These are phyloP conservation scores for Mythimna albipuncta DNA, from an alignment of 2,888 invertebrate species.

Conservation along the genomic window DNA sequence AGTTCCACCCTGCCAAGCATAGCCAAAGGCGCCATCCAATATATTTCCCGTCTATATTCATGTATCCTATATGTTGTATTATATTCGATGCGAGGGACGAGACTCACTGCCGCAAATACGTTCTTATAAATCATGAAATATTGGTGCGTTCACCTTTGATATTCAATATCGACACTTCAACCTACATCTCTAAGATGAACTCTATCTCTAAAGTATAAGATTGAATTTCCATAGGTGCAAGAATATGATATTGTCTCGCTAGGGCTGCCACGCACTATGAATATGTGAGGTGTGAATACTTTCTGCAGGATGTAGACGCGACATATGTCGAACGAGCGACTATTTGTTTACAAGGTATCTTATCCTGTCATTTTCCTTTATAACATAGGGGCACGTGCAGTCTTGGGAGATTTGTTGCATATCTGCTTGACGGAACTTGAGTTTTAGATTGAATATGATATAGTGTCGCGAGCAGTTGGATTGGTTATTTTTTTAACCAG, in stretches of 20 bases:
- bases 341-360: slow-evolving; percentile 51
- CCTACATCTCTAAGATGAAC: neutral
- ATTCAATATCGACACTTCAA: slow-evolving; percentile 51
- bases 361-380: slow-evolving; percentile 44
- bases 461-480: too few species aligned
- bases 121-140: slow-evolving; percentile 65
- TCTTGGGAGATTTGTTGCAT: slow-evolving; percentile 14
- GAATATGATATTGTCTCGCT: neutral
- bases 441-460: neutral
- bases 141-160: slow-evolving; percentile 60
- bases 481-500: too few species aligned
- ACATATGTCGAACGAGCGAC: slow-evolving; percentile 53
- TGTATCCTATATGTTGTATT: slow-evolving; percentile 55
- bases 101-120: slow-evolving; percentile 62
- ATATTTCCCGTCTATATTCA: slow-evolving; percentile 47
- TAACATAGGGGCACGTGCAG: slow-evolving; percentile 11
- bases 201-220: neutral
- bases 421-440: neutral
- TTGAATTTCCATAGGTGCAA: neutral
- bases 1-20: slow-evolving; percentile 3
- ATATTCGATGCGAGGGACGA: slow-evolving; percentile 57
- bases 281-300: slow-evolving; percentile 59
- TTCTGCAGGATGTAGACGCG: slow-evolving; percentile 40
- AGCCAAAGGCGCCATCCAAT: slow-evolving; percentile 34
- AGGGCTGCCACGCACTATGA: slow-evolving; percentile 48